Conservation (phyloP, 2,113 vertebrate genomes). For the Platysteira castanea region DNA sequence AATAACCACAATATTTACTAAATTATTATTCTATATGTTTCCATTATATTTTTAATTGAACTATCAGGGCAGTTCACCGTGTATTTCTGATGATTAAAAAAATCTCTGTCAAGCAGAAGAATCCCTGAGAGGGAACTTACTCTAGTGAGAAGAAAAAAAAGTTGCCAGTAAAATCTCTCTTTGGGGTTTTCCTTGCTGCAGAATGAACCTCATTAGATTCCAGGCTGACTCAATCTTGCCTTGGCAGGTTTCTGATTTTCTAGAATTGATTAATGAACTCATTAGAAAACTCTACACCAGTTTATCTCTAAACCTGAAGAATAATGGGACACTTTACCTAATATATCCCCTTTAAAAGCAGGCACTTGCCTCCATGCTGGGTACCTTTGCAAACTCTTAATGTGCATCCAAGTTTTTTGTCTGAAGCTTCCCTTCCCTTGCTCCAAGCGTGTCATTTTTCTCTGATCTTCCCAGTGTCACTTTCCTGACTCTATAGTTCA, state of each 20-base stretch:
- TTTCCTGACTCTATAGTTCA: slow-evolving; percentile 31
- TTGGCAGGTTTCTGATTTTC: background rate
- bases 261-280: background rate
- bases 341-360: background rate
- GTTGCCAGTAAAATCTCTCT: background rate
- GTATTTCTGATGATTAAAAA: background rate
- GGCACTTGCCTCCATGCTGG: background rate
- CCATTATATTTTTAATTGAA: background rate
- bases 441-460: background rate
- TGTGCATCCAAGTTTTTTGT: background rate
- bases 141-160: background rate
- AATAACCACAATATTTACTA: background rate
- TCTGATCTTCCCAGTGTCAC: background rate
- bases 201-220: background rate
- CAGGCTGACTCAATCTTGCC: background rate
- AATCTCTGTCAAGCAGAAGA: background rate
- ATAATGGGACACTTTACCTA: background rate
- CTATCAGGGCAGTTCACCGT: background rate
- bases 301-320: background rate
- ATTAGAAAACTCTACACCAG: background rate
- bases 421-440: background rate
- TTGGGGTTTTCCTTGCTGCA: background rate
- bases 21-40: background rate
- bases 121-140: background rate
- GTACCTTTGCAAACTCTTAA: background rate